Conservation (phyloP, 53 echinoderm and acorn worm species). For the Paracentrotus lividus region DNA sequence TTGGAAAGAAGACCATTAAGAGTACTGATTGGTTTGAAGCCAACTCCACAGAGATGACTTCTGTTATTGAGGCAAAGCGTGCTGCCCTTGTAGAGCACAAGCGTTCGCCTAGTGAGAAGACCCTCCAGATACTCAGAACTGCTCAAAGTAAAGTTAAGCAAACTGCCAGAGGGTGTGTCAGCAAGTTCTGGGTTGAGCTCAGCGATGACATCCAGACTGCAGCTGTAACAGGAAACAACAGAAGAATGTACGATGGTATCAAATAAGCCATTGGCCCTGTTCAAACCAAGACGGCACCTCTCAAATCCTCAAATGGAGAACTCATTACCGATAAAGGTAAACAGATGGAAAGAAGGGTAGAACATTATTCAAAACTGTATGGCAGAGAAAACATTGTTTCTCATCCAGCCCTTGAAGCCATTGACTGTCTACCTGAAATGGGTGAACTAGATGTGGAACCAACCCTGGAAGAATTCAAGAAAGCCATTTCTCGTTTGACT, state of each 20-base stretch:
- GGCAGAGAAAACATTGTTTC: not conserved
- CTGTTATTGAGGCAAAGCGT: not conserved
- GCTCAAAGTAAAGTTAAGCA: not conserved
- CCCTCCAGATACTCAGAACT: not conserved
- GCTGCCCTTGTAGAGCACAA: constrained; percentile 1
- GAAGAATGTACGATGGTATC: constrained; percentile 67
- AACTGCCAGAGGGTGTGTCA: not conserved
- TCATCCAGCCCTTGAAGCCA: not conserved
- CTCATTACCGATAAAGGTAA: no score
- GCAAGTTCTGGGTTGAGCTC: constrained; percentile 58
- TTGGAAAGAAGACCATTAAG: no score
- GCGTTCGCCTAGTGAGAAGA: not conserved
- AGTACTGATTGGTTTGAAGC: no score
- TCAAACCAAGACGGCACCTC: constrained; percentile 41
- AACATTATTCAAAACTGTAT: constrained; percentile 65
- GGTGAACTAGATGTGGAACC: constrained; percentile 48
- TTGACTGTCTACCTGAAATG: constrained; percentile 37
- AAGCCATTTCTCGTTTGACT: constrained; percentile 45
- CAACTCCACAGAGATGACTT: no score
- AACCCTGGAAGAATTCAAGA: constrained; percentile 18
- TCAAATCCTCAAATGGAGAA: constrained; percentile 55
- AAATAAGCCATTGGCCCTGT: constrained; percentile 53
- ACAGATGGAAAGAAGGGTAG: constrained; percentile 74
- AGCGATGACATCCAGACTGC: constrained; percentile 42
- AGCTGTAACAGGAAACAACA: constrained; percentile 8